A percentile compares a stretch with the other conserved stretches of the same genome.
These are phyloP conservation scores for Champsocephalus gunnari DNA, from an alignment of 2,797 vertebrate genomes.

Conservation along the genomic window DNA sequence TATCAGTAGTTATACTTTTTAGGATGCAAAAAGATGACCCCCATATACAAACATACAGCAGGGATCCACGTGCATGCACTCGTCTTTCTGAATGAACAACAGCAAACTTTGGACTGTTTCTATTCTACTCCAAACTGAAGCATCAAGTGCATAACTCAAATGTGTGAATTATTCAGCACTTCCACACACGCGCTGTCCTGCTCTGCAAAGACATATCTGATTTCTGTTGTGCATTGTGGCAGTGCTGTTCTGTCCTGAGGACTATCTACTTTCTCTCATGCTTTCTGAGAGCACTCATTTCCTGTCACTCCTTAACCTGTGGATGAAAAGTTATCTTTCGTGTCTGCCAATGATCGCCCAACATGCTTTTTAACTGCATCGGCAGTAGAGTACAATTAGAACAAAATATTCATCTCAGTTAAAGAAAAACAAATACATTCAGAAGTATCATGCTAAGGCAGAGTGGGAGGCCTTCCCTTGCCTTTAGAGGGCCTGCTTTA, in stretches of 20 bases:
- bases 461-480: conserved; percentile 26
- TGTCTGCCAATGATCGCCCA: conserved; percentile 10
- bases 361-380: conserved; percentile 26
- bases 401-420: conserved; percentile 1
- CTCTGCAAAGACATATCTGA: conserved; percentile 35
- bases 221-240: conserved; percentile 34
- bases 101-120: conserved; percentile 43
- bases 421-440: conserved; percentile 67
- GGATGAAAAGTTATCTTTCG: conserved; percentile 60
- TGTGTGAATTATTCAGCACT: conserved; percentile 35
- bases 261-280: conserved; percentile 59
- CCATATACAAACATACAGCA: conserved; percentile 48
- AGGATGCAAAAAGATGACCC: conserved; percentile 35
- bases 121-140: conserved; percentile 38
- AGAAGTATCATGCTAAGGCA: conserved; percentile 74
- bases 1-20: conserved; percentile 39
- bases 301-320: conserved; percentile 84
- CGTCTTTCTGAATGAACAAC: conserved; percentile 33
- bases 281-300: conserved; percentile 68
- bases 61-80: conserved; percentile 59
- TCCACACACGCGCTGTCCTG: conserved; percentile 14
- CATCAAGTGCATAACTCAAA: conserved; percentile 46
- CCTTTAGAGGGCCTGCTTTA: conserved; percentile 41
- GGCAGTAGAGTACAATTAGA: conserved; percentile 36
- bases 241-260: conserved; percentile 65